Percentiles rank a stretch among this genome's conserved stretches.
Conservation (phyloP, 2,797 vertebrate genomes). For the Lutjanus argentimaculatus region DNA sequence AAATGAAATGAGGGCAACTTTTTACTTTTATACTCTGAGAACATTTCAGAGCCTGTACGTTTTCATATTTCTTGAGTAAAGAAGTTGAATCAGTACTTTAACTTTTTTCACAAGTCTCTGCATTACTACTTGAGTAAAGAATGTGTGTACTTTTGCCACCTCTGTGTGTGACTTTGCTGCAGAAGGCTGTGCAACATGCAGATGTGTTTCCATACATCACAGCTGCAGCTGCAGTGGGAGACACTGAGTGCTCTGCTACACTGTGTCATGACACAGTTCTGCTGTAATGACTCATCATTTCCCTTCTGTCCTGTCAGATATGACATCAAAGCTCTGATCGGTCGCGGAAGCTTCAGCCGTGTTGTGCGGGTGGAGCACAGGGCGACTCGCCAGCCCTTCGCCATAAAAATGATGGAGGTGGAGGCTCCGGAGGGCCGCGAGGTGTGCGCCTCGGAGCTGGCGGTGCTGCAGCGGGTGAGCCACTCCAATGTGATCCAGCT, state of each 20-base stretch:
- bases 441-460: conserved; percentile 77
- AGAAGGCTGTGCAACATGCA: conserved; percentile 7
- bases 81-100: too few species aligned
- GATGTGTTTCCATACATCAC: conserved; percentile 41
- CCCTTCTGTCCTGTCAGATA: conserved; percentile 72
- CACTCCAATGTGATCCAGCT: conserved; percentile 78
- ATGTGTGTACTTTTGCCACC: too few species aligned
- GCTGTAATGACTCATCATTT: conserved; percentile 54
- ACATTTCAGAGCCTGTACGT: too few species aligned
- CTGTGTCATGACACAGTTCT: conserved; percentile 40
- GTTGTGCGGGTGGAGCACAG: conserved; percentile 81
- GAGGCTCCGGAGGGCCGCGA: conserved; percentile 69
- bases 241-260: conserved; percentile 30
- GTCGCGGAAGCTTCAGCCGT: conserved; percentile 80
- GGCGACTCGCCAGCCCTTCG: conserved; percentile 75
- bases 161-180: not conserved
- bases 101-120: too few species aligned
- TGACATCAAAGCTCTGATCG: conserved; percentile 85
- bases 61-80: too few species aligned
- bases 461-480: conserved; percentile 75
- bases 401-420: conserved; percentile 85
- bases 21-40: too few species aligned
- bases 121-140: too few species aligned
- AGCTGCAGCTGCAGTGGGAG: conserved; percentile 36
- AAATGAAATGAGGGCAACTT: too few species aligned